Evolutionary conservation across 2,888 invertebrate species (phyloP).

Genomic region (Cinara cedri): DNA sequence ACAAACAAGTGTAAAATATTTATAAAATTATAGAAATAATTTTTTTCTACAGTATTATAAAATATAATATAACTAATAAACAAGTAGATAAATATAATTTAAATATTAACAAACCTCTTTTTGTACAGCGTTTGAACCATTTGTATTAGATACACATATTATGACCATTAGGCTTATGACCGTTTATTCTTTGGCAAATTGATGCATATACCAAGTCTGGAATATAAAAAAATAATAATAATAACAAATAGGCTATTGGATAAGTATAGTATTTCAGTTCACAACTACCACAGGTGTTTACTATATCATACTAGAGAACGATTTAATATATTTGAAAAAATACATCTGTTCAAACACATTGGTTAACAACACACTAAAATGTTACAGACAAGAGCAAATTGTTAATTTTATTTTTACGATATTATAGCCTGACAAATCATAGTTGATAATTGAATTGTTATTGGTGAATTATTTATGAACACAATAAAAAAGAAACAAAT

Average conservation of each 20-base stretch:
- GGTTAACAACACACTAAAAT: conserved; percentile 7
- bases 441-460: background rate
- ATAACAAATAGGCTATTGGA: conserved; percentile 13
- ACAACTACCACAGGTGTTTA: conserved; percentile 28
- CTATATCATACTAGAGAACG: conserved; percentile 19
- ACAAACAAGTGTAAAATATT: background rate
- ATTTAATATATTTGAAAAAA: conserved; percentile 41
- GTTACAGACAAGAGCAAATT: conserved; percentile 9
- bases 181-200: conserved; percentile 55
- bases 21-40: background rate
- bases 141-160: conserved; percentile 52
- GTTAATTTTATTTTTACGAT: conserved; percentile 14
- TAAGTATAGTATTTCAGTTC: background rate
- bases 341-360: conserved; percentile 47
- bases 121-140: conserved; percentile 50
- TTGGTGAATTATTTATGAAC: background rate
- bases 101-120: conserved; percentile 40
- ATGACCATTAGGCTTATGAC: conserved; percentile 52
- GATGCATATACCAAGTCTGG: conserved; percentile 50
- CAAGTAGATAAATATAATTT: background rate
- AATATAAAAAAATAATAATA: conserved; percentile 32
- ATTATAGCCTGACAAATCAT: background rate
- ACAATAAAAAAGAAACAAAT: background rate
- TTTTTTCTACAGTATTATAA: background rate
- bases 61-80: too few relatives aligned